These are phyloP conservation scores for Dromaius novaehollandiae DNA, from an alignment of 2,113 vertebrate genomes.

Conservation along the genomic window DNA sequence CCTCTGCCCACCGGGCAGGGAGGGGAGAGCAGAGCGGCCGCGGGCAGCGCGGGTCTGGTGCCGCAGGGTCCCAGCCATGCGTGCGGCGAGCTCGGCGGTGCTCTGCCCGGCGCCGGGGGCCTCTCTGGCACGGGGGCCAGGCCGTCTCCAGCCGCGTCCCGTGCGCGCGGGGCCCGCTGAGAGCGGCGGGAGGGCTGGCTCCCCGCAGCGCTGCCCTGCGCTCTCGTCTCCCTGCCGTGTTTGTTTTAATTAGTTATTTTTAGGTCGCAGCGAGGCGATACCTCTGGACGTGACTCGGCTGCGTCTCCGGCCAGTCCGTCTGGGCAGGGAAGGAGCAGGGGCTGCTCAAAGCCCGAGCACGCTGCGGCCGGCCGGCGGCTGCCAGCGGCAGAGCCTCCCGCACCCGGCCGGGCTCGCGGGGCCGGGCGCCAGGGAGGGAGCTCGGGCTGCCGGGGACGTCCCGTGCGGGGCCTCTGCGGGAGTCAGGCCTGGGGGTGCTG, in stretches of 20 bases:
- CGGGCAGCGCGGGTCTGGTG: not conserved
- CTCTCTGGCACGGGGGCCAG: rapidly evolving
- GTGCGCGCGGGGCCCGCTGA: not conserved
- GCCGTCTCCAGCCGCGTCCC: not conserved
- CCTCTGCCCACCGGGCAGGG: not conserved
- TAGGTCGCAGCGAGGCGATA: not conserved
- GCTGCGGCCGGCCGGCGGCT: rapidly evolving
- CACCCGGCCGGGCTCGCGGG: rapidly evolving
- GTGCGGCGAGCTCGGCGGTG: not conserved
- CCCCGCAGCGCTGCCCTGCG: rapidly evolving
- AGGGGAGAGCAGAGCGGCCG: not conserved
- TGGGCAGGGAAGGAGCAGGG: rapidly evolving
- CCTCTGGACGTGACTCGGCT: rapidly evolving
- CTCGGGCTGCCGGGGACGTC: not conserved
- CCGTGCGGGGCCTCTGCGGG: too few relatives aligned
- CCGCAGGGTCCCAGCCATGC: too few relatives aligned
- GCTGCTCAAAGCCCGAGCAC: rapidly evolving
- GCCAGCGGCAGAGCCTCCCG: not conserved
- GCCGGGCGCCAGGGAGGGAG: rapidly evolving
- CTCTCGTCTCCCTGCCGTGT: not conserved
- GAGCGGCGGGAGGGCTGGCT: not conserved
- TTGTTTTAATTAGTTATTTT: not conserved
- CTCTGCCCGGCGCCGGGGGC: rapidly evolving
- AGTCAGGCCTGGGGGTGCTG: not conserved
- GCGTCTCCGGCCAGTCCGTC: not conserved